Evolutionary conservation across 2,888 invertebrate genomes (phyloP), one percentile per base, ranked within the genome.

Genomic region (Rhagium mordax): DNA sequence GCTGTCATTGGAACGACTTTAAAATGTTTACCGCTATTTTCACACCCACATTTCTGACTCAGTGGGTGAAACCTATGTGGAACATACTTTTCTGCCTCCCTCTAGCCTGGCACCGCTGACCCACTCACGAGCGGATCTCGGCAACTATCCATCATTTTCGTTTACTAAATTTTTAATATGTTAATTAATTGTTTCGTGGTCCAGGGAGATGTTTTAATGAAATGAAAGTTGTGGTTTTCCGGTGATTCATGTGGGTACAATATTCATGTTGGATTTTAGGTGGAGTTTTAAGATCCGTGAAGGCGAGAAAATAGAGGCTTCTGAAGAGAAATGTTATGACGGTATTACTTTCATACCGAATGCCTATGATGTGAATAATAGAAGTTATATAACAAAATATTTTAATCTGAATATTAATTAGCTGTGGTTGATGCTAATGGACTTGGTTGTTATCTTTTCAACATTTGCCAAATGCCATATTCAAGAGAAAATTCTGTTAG

Each of bases 1-100:
- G 73, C 57, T 72, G 59, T 69, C 48, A 24, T 51, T 65, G 72
- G 24, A 67, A 53, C 61, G 48, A 70, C 70, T 55, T 33, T 65
- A 49, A 29, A 57, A 49, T 64, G 15, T 18, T 21, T 33, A 77
- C 77, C 76, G 78, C 73, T 78, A 77, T 61, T 69, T 61, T 72
- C 73, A 78, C 77, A 74, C 75, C 78, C 74, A 77, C 62, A 66
- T 61, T 66, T 66, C 61, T 75, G 71, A 78, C 71, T 77, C 76
- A 74, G 71, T 78, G 78, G 76, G 75, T 76, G 78, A 78, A 78
- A 76, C 67, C 49, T 20, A 74, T 67, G 70, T 74, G 69, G 64
- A 53, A 53, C 74, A 67, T 18, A 70, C 57, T 57, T 70, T 60
- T 64, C 66, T 70, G 67, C 69, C 66, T 72, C 74, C 72, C 71